These are phyloP conservation scores for Phalanger gymnotis DNA, from an alignment of 2,797 vertebrate genomes.

Conservation along the genomic window DNA sequence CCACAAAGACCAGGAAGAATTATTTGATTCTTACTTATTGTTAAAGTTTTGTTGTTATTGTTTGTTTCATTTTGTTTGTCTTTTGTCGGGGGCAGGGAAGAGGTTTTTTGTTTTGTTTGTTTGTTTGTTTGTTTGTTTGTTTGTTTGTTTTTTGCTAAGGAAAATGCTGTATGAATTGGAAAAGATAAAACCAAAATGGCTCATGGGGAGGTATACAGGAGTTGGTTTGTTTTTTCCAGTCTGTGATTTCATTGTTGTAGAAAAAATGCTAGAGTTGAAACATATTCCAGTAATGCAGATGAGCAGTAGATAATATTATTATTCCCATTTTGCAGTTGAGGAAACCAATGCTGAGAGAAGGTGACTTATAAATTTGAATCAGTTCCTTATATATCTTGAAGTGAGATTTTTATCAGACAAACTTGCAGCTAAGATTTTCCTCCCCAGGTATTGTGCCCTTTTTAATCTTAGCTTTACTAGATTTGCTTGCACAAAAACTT, in stretches of 20 bases:
- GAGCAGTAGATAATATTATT: neutral
- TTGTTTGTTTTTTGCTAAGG: neutral
- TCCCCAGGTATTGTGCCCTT: neutral
- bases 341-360: neutral
- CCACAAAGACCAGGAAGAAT: neutral
- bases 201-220: neutral
- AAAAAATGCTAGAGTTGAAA: neutral
- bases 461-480: no score
- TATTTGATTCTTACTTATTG: neutral
- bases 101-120: no score
- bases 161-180: neutral
- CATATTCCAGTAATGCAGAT: neutral
- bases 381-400: neutral
- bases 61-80: neutral
- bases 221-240: neutral
- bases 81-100: no score
- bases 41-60: neutral
- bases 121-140: no score
- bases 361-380: neutral
- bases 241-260: neutral
- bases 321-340: neutral
- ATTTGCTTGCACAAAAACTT: no score
- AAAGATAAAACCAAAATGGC: neutral
- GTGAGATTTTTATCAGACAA: neutral
- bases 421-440: neutral